Evolutionary conservation across 2,888 invertebrate genomes (phyloP).

Genomic region (Drosophila maculinotata): DNA sequence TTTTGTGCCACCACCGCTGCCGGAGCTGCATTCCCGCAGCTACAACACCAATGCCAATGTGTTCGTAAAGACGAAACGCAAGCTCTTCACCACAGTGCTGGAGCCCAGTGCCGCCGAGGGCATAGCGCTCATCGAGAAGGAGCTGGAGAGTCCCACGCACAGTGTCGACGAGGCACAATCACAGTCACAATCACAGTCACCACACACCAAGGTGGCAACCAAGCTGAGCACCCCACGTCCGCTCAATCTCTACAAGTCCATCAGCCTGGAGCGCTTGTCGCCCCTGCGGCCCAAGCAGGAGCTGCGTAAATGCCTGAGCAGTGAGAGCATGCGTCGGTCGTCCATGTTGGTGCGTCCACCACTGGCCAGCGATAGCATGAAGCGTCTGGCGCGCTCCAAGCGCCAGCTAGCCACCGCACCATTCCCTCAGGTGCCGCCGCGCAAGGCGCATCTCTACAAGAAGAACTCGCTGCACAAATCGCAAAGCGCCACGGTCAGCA

Average conservation of each 20-base stretch:
- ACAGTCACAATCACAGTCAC: slow-evolving; percentile 13
- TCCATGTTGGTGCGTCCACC: slow-evolving; percentile 63
- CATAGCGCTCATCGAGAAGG: slow-evolving; percentile 77
- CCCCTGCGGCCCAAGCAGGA: slow-evolving; percentile 42
- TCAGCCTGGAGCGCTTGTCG: slow-evolving; percentile 70
- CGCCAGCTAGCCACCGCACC: slow-evolving; percentile 32
- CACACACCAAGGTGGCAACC: neutral
- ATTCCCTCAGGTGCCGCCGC: slow-evolving; percentile 60
- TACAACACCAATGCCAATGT: slow-evolving; percentile 86
- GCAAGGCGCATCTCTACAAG: slow-evolving; percentile 78
- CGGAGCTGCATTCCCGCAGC: slow-evolving; percentile 54
- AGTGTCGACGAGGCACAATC: slow-evolving; percentile 42
- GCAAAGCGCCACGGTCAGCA: slow-evolving; percentile 65
- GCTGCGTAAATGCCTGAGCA: slow-evolving; percentile 69
- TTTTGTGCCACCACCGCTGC: slow-evolving; percentile 68
- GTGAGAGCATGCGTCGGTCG: slow-evolving; percentile 47
- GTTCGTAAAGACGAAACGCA: slow-evolving; percentile 92
- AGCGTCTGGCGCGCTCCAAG: slow-evolving; percentile 57
- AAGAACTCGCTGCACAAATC: slow-evolving; percentile 82
- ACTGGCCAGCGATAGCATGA: slow-evolving; percentile 83
- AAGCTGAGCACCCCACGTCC: slow-evolving; percentile 38
- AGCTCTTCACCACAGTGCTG: slow-evolving; percentile 91
- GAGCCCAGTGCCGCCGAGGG: slow-evolving; percentile 76
- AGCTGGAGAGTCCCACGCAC: slow-evolving; percentile 60
- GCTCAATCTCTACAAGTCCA: slow-evolving; percentile 65